Base-by-base conservation (phyloP, 2,797 vertebrate genomes). In the Cryptoblepharus egeriae region DNA sequence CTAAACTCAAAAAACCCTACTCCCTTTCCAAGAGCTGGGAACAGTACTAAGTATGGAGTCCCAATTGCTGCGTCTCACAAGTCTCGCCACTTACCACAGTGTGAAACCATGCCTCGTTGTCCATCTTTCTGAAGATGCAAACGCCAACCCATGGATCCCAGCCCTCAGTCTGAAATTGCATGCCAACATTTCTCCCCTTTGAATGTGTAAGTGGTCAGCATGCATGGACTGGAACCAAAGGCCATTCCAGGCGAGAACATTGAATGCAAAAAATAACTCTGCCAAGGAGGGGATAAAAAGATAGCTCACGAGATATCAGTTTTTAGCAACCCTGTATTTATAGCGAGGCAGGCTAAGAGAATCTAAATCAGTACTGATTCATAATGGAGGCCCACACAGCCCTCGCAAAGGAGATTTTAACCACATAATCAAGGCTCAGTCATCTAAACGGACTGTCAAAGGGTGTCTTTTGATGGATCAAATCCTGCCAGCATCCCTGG, bases 301-400 rank as follows among this genome's bases (percentile, higher is more conserved):
- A 30, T 67, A 60, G 52, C 63, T 81, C 79, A 63, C 2, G 13
- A 69, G 84, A 69, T 30, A 78, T 69, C 55, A 32, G 75, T 69
- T 82, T 85, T 81, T 82, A 81, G 76, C 84, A 78, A 85, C 63
- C 84, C 75, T 78, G 63, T 78, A 85, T 85, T 85, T 85, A 85
- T 69, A 82, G 63, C 13, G 42, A 73, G 64, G 55, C 63, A 85
- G 76, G 30, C 75, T 16, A 15, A 26, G 37, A 61, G 84, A 52
- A 26, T 70, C 35, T 71, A 58, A 77, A 65, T 63, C 75, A 42
- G 64, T 28, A 69, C 75, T 85, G 82, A 84, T 74, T 84, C 82
- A 79, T 68, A 82, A 74, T 30, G 61, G 61, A 78, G 42, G 63
- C 76, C 64, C 55, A 77, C 52, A 39, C 68, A 39, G 79, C 28